Evolutionary conservation across 2,113 vertebrate species (phyloP), one percentile per base, ranked within the genome.

Genomic region (Oncorhynchus kisutch): DNA sequence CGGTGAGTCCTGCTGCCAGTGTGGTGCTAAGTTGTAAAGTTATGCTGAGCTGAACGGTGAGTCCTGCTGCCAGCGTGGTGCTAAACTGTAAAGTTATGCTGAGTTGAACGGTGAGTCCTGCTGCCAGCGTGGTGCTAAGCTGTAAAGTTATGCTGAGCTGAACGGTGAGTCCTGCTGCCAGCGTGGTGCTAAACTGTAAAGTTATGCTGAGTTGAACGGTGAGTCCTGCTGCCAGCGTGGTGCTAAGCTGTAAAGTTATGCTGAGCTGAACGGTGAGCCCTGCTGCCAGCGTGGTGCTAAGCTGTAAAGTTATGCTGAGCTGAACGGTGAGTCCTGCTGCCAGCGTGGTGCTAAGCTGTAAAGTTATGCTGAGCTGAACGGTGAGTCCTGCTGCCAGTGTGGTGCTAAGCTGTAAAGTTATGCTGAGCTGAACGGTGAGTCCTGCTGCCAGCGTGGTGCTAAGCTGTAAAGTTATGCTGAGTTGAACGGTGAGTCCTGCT

Each of bases 221-320:
- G 27, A 27, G 27, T 0, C 27, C 27, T 27, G 27, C 27, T 27
- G 27, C 27, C 27, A 27, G 27, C 27, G 27, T 27, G 27, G 89
- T 84, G 86, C 84, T 85, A 66, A 73, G 85, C 88, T 80, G 84
- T 51, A 51, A 39, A 8, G 39, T 9, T 9, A 39, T n/a, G 67
- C 45, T 68, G 22, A 67, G 64, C 51, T 49, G 24, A 34, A 13
- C 11, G 70, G 31, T 14, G 79, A 74, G 67, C 13, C 39, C 78
- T 68, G 80, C 83, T 66, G 76, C 85, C 87, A 88, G 89, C 85
- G 81, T 84, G 88, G 88, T 84, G 87, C 86, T 85, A 66, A 73
- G 83, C 88, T 80, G 83, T 51, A 16, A 27, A 27, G 27, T 2
- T 27, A 27, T 27, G 27, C 27, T 27, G 27, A 27, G 27, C 27